These are phyloP conservation scores for Lepidonotus clava DNA, from an alignment of 2,888 invertebrate species.

Conservation along the genomic window DNA sequence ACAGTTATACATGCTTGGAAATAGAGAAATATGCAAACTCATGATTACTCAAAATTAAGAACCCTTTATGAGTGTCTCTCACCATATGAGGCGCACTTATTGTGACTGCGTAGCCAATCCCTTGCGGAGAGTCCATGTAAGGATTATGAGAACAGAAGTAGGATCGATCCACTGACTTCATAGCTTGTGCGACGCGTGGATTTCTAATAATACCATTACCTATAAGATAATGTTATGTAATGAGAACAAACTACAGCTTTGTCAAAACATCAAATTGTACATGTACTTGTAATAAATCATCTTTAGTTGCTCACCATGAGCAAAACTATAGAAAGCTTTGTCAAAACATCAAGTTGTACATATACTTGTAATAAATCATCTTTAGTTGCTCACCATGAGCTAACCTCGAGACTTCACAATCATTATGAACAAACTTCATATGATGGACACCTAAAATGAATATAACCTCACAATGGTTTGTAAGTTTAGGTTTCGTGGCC, in stretches of 20 bases:
- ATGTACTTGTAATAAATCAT: no score
- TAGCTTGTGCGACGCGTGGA: slow-evolving; percentile 73
- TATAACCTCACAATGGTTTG: no score
- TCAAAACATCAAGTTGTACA: background rate
- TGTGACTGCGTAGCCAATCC: slow-evolving; percentile 93
- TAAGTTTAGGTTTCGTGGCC: no score
- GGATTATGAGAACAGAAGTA: slow-evolving; percentile 74
- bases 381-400: no score
- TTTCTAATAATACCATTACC: slow-evolving; percentile 79
- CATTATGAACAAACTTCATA: no score
- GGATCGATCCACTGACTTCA: slow-evolving; percentile 79
- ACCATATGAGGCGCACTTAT: slow-evolving; percentile 81
- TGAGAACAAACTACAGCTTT: background rate
- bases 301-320: no score
- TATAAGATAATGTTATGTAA: slow-evolving; percentile 63
- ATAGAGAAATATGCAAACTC: no score
- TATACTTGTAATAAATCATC: no score
- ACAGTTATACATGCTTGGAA: no score
- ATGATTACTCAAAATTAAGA: background rate
- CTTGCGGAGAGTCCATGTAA: slow-evolving; percentile 80
- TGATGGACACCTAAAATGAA: no score
- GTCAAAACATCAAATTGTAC: background rate
- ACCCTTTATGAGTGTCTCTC: background rate
- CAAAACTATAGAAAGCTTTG: no score
- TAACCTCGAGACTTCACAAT: no score